phyloP scores from a whole-genome alignment of 2,113 vertebrate genomes.

The Amia ocellicauda region DNA sequence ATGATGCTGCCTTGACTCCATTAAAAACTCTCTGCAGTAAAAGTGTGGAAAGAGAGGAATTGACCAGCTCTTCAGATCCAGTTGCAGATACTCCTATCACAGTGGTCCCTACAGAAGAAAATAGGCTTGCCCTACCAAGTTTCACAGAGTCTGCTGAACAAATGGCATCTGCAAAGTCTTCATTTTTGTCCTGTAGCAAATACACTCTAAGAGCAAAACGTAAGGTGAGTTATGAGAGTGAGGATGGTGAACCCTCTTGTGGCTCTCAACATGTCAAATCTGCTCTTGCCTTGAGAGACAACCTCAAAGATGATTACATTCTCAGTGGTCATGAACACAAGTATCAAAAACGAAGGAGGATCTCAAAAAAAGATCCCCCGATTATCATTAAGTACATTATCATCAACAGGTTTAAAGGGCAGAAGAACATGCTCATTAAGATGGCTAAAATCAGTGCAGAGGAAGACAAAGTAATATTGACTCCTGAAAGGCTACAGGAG shows the following conservation, averaged over 20 bases:
- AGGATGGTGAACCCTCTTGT: slow-evolving; percentile 77
- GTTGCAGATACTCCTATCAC: slow-evolving; percentile 18
- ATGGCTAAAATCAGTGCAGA: slow-evolving; percentile 85
- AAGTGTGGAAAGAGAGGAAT: slow-evolving; percentile 24
- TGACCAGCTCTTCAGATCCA: slow-evolving; percentile 20
- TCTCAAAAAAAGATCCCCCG: slow-evolving; percentile 86
- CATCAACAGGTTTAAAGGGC: slow-evolving; percentile 96
- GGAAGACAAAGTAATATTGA: slow-evolving; percentile 81
- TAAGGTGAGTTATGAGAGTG: slow-evolving; percentile 80
- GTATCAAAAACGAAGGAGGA: slow-evolving; percentile 80
- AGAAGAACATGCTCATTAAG: slow-evolving; percentile 97
- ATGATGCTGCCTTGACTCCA: slow-evolving; percentile 20
- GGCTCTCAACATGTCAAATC: slow-evolving; percentile 68
- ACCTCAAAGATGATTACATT: slow-evolving; percentile 41
- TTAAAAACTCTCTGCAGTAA: slow-evolving; percentile 22
- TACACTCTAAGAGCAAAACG: slow-evolving; percentile 90
- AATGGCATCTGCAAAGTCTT: slow-evolving; percentile 66
- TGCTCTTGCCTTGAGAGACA: slow-evolving; percentile 58
- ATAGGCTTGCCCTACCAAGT: slow-evolving; percentile 43
- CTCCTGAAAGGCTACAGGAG: slow-evolving; percentile 80
- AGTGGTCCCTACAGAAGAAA: slow-evolving; percentile 33
- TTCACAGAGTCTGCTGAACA: slow-evolving; percentile 54
- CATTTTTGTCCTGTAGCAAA: slow-evolving; percentile 85
- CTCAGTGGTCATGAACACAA: slow-evolving; percentile 58
- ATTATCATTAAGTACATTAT: slow-evolving; percentile 98